phyloP scores from a whole-genome alignment of 2,888 invertebrate species.

The Ischnus inquisitorius region DNA sequence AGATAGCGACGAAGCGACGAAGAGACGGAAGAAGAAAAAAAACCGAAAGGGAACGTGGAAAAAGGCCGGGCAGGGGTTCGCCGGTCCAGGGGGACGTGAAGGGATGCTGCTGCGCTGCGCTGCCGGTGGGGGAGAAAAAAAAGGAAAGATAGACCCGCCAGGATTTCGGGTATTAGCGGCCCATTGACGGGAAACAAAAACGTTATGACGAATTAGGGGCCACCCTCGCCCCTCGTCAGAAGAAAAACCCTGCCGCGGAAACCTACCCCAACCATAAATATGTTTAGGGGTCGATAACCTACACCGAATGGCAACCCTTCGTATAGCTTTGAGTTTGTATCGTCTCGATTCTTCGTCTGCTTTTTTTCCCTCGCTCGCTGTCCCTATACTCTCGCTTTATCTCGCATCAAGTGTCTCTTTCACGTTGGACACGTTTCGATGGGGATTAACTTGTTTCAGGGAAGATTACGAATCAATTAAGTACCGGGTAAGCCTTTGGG shows the following conservation, averaged over 20 bases:
- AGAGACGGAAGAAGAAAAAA: constrained; percentile 13
- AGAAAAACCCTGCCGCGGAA: constrained; percentile 70
- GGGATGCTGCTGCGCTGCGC: constrained; percentile 54
- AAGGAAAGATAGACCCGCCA: constrained; percentile 53
- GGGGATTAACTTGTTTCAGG: not conserved
- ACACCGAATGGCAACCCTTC: constrained; percentile 70
- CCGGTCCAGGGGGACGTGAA: constrained; percentile 40
- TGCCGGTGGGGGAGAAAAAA: constrained; percentile 28
- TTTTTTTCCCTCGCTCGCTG: not conserved
- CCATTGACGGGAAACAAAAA: constrained; percentile 77
- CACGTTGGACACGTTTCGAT: not conserved
- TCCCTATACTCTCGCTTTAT: not conserved
- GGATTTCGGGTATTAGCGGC: constrained; percentile 75
- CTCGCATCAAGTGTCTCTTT: not conserved
- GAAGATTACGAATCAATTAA: not conserved
- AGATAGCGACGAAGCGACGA: constrained; percentile 42
- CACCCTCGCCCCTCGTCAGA: constrained; percentile 75
- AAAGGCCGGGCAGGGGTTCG: constrained; percentile 51
- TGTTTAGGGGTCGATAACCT: constrained; percentile 79
- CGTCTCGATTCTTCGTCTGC: constrained; percentile 53
- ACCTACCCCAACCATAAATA: constrained; percentile 82
- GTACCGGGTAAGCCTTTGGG: not conserved
- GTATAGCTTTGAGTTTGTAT: constrained; percentile 58
- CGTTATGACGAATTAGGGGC: constrained; percentile 82
- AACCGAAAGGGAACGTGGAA: constrained; percentile 21